These are phyloP conservation scores for Leptopilina drosophilae DNA, from an alignment of 2,888 invertebrate genomes.

Conservation along the genomic window DNA sequence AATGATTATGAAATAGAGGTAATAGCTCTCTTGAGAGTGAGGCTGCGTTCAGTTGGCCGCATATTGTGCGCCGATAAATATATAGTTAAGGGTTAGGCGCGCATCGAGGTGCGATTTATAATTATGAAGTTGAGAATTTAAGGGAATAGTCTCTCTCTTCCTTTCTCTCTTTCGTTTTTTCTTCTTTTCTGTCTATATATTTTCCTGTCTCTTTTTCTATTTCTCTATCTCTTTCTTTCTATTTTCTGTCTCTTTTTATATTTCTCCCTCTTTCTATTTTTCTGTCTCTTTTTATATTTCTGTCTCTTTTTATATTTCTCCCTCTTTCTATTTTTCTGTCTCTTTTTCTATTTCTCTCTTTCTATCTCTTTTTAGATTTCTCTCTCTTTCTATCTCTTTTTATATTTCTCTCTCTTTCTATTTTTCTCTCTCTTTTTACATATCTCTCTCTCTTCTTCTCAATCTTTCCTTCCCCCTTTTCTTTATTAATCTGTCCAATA, in stretches of 20 bases:
- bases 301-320: too few relatives aligned
- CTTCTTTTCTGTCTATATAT: too few relatives aligned
- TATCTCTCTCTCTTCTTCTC: neutral
- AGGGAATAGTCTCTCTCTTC: neutral
- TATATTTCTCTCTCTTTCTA: neutral
- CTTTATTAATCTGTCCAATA: conserved; percentile 23
- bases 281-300: too few relatives aligned
- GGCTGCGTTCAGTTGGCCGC: too few relatives aligned
- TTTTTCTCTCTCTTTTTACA: neutral
- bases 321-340: too few relatives aligned
- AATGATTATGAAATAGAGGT: conserved; percentile 30
- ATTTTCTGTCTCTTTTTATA: too few relatives aligned
- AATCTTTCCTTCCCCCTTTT: neutral
- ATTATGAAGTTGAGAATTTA: conserved; percentile 25
- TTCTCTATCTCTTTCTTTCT: too few relatives aligned
- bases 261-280: too few relatives aligned
- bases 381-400: neutral
- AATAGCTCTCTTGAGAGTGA: conserved; percentile 2
- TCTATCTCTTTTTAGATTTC: neutral
- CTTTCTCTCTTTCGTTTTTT: neutral
- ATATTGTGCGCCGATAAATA: neutral
- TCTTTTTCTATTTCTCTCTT: too few relatives aligned
- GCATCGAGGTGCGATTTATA: conserved; percentile 7
- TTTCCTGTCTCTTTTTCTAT: too few relatives aligned
- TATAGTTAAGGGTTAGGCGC: neutral